Evolutionary conservation across 2,888 invertebrate species (phyloP).

Genomic region (Torymus tubicola): DNA sequence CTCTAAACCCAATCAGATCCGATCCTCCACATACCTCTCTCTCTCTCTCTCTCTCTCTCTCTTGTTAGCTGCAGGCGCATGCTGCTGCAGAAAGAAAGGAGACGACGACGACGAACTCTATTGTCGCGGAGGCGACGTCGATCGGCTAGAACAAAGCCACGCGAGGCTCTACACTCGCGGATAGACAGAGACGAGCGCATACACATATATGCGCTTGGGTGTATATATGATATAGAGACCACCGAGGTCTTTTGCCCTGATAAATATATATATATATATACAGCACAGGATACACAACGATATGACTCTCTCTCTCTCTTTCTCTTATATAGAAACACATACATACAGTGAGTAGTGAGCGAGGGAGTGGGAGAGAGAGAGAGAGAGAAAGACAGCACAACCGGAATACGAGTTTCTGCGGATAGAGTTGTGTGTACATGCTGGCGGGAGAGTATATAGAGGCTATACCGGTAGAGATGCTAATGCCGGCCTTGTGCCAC

Average conservation of each 20-base stretch:
- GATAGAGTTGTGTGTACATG: slow-evolving; percentile 66
- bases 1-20: slow-evolving; percentile 11
- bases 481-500: slow-evolving; percentile 77
- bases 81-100: too few species aligned
- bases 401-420: slow-evolving; percentile 73
- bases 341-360: neutral
- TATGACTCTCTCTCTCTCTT: slow-evolving; percentile 25
- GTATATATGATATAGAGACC: slow-evolving; percentile 46
- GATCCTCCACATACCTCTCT: neutral
- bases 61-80: too few species aligned
- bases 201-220: neutral
- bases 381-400: slow-evolving; percentile 65
- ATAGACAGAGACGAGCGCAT: slow-evolving; percentile 17
- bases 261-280: too few species aligned
- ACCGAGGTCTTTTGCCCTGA: slow-evolving; percentile 61
- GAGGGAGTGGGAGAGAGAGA: slow-evolving; percentile 52
- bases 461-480: slow-evolving; percentile 76
- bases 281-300: slow-evolving; percentile 49
- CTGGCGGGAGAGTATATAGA: slow-evolving; percentile 61
- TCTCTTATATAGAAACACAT: slow-evolving; percentile 15
- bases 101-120: slow-evolving; percentile 15
- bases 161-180: neutral
- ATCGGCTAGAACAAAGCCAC: slow-evolving; percentile 44
- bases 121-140: slow-evolving; percentile 35
- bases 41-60: neutral